Percentiles rank a stretch among this genome's conserved stretches.
Conservation (phyloP, 2,797 vertebrate genomes). For the Microchirus variegatus region DNA sequence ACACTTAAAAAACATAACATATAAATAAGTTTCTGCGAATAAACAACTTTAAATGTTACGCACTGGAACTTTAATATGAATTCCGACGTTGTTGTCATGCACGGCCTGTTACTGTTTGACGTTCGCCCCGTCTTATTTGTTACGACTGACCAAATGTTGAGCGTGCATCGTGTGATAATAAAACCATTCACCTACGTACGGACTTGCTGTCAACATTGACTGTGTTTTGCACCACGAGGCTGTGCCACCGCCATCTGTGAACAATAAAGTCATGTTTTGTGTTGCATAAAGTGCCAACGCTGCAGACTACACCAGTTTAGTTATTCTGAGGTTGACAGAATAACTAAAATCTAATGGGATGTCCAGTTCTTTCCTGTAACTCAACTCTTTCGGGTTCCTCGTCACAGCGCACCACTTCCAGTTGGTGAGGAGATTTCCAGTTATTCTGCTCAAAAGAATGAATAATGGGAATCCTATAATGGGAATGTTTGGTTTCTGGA, state of each 20-base stretch:
- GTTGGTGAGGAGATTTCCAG: slow-evolving; percentile 67
- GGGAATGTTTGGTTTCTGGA: slow-evolving; percentile 61
- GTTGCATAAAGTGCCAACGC: slow-evolving; percentile 14
- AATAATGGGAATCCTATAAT: slow-evolving; percentile 63
- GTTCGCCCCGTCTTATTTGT: no score
- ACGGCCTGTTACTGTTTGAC: no score
- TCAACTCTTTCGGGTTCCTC: slow-evolving; percentile 42
- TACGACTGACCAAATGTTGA: no score
- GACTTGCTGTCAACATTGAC: slow-evolving; percentile 15
- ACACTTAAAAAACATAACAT: no score
- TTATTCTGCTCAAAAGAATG: slow-evolving; percentile 64
- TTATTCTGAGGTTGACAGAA: slow-evolving; percentile 57
- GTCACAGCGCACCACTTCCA: slow-evolving; percentile 50
- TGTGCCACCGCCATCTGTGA: slow-evolving; percentile 31
- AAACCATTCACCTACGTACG: background rate
- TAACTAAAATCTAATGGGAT: slow-evolving; percentile 45
- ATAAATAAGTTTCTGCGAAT: no score
- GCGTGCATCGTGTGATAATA: slow-evolving; percentile 2
- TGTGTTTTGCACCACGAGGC: slow-evolving; percentile 26
- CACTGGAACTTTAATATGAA: no score
- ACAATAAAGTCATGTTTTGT: slow-evolving; percentile 51
- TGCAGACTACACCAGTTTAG: slow-evolving; percentile 43
- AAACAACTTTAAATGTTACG: no score
- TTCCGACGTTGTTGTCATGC: no score
- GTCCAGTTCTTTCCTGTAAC: slow-evolving; percentile 59